These are phyloP conservation scores for Falco concolor DNA, from an alignment of 2,797 vertebrate genomes.

Conservation along the genomic window DNA sequence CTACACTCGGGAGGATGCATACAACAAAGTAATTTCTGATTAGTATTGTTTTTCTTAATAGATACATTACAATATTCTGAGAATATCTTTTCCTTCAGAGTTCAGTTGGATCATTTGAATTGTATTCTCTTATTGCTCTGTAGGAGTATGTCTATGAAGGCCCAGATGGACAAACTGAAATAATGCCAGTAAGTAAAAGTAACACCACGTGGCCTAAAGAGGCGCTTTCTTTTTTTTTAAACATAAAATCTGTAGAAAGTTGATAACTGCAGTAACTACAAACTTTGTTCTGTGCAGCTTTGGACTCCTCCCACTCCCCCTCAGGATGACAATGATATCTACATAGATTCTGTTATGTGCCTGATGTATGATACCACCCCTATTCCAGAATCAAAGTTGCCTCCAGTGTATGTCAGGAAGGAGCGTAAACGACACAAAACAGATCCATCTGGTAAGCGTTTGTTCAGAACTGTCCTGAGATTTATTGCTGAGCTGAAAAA, in stretches of 20 bases:
- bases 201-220: not conserved
- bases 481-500: not conserved
- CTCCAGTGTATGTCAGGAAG: constrained; percentile 88
- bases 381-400: constrained; percentile 88
- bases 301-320: constrained; percentile 94
- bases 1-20: constrained; percentile 91
- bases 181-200: constrained; percentile 86
- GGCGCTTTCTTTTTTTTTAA: not conserved
- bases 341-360: constrained; percentile 92
- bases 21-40: constrained; percentile 83
- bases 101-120: not conserved
- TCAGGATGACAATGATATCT: constrained; percentile 92
- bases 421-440: constrained; percentile 91
- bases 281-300: constrained; percentile 71
- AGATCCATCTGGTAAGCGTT: constrained; percentile 81
- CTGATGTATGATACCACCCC: constrained; percentile 90
- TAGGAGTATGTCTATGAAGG: constrained; percentile 92
- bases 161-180: constrained; percentile 88
- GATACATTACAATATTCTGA: not conserved
- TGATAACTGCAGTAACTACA: not conserved
- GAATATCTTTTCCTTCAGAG: not conserved
- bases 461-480: not conserved
- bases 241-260: not conserved
- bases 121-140: not conserved
- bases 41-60: not conserved